Evolutionary conservation across 1,140 invertebrate genomes (phyloP).

Genomic region (Kradibia gibbosae): DNA sequence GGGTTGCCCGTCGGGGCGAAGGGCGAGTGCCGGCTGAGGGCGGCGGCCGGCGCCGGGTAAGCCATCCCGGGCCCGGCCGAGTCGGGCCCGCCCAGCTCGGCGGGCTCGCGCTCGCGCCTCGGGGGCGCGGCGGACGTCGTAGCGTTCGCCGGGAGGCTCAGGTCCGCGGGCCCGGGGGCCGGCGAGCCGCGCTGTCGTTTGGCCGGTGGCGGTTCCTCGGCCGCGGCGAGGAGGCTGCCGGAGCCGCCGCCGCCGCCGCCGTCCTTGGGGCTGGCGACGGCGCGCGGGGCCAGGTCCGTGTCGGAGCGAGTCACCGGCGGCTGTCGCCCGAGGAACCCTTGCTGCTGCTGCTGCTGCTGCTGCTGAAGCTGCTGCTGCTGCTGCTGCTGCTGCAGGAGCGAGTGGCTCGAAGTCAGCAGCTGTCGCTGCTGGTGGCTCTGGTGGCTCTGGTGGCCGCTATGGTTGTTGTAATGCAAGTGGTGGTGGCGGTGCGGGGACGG

Average conservation of each 20-base stretch:
- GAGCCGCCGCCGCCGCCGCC: conserved; percentile 43
- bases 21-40: conserved; percentile 69
- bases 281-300: conserved; percentile 45
- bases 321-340: background rate
- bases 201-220: conserved; percentile 10
- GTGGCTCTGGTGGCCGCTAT: background rate
- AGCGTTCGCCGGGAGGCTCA: conserved; percentile 10
- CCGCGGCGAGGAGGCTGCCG: background rate
- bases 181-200: conserved; percentile 14
- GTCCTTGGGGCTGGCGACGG: conserved; percentile 29
- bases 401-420: background rate
- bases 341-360: background rate
- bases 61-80: conserved; percentile 72
- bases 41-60: conserved; percentile 71
- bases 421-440: background rate
- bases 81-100: conserved; percentile 68
- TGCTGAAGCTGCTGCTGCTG: background rate
- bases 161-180: conserved; percentile 1
- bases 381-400: conserved; percentile 58
- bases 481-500: background rate
- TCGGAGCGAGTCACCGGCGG: conserved; percentile 47
- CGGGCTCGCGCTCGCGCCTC: conserved; percentile 51
- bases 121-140: conserved; percentile 55
- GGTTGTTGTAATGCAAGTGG: background rate
- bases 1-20: conserved; percentile 63